Evolutionary conservation across 2,113 vertebrate species (phyloP), one percentile per base, ranked within the genome.

Genomic region (Nettapus auritus): DNA sequence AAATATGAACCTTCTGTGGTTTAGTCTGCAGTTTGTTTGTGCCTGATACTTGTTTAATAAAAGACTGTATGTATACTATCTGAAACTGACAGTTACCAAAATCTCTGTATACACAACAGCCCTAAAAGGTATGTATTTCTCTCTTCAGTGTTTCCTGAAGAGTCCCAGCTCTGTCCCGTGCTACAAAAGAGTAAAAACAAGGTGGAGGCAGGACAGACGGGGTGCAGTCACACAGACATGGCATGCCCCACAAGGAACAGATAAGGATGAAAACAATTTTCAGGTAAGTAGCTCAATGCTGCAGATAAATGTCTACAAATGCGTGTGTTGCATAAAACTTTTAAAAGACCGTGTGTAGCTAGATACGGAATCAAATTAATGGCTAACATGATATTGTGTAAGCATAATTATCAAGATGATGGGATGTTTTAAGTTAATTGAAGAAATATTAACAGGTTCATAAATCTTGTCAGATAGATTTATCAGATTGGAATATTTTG

Each of bases 401-500:
- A 96, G 89, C 60, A 15, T 46, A 88, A 91, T 95, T 96, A 96
- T 88, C 90, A 90, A 94, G 94, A 95, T 95, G 50, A 93, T 81
- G 85, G 82, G 85, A 87, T 82, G 77, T n/a, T 94, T 91, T 89
- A 70, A 90, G 84, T 86, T 97, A 95, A 96, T 94, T 94, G 92
- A 95, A 93, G 90, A 90, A 95, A 90, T 70, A 95, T 88, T 86
- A 97, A 90, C 87, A 78, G 56, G 79, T 89, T 93, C 18, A 28
- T 96, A 96, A 93, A 95, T 90, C 96, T 96, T 89, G 94, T 91
- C 94, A 94, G 94, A 68, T 83, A 81, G 19, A 83, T 93, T 91
- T 96, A 96, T 96, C 96, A 97, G 96, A 96, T 95, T 16, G 91
- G 91, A 95, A 26, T 90, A 89, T 95, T 96, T 94, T 96, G 93